Conservation (phyloP, 1,140 invertebrate genomes). For the Telenomus remus region DNA sequence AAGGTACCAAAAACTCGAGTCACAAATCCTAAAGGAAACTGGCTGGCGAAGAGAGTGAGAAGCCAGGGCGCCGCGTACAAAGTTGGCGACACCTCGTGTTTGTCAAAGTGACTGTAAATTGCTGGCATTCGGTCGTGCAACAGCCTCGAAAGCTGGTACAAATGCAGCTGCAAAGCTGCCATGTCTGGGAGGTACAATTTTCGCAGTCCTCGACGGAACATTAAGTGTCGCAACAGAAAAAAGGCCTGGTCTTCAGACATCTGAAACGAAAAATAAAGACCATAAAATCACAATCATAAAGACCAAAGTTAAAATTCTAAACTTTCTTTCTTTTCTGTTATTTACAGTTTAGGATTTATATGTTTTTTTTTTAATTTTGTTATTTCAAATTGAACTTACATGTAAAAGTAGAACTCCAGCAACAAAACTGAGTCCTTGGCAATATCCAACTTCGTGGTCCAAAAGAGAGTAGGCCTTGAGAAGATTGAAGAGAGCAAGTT, state of each 20-base stretch:
- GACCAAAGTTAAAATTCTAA: neutral
- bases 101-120: slow-evolving; percentile 92
- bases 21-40: slow-evolving; percentile 97
- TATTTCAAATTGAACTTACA: slow-evolving; percentile 74
- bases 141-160: slow-evolving; percentile 95
- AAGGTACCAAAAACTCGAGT: slow-evolving; percentile 92
- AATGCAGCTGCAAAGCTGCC: slow-evolving; percentile 91
- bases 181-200: slow-evolving; percentile 95
- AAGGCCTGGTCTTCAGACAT: slow-evolving; percentile 88
- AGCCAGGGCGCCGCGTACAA: slow-evolving; percentile 97
- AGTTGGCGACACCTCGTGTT: slow-evolving; percentile 92
- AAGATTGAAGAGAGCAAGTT: slow-evolving; percentile 94
- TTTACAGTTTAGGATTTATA: too few relatives aligned
- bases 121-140: slow-evolving; percentile 90
- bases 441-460: slow-evolving; percentile 96
- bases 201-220: slow-evolving; percentile 91
- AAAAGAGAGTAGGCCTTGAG: slow-evolving; percentile 96
- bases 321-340: neutral
- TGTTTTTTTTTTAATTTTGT: too few relatives aligned
- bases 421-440: slow-evolving; percentile 96
- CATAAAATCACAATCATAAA: too few relatives aligned
- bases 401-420: slow-evolving; percentile 94
- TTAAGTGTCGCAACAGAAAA: slow-evolving; percentile 89
- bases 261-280: slow-evolving; percentile 8
- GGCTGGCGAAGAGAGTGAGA: slow-evolving; percentile 95